Percentiles rank a stretch among this genome's conserved stretches.
Conservation (phyloP, 1,140 invertebrate species). For the Drosophila obscura region DNA sequence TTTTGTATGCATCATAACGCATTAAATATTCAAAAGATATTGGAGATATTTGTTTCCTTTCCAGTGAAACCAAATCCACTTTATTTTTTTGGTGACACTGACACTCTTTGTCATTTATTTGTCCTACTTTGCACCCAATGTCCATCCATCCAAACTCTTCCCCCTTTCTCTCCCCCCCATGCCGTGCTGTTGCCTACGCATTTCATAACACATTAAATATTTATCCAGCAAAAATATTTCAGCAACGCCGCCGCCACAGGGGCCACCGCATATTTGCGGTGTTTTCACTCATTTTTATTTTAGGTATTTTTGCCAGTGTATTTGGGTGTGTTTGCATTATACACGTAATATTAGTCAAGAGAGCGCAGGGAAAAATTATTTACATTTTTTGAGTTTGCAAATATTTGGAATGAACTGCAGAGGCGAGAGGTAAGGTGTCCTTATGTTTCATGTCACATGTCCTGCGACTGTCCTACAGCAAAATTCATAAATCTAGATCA, state of each 20-base stretch:
- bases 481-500: conserved; percentile 60
- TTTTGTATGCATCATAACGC: too few relatives aligned
- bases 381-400: conserved; percentile 39
- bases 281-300: conserved; percentile 31
- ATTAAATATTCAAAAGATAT: too few relatives aligned
- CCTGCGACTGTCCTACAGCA: not conserved
- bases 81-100: too few relatives aligned
- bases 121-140: too few relatives aligned
- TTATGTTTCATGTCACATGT: not conserved
- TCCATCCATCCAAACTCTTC: too few relatives aligned
- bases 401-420: conserved; percentile 67
- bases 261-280: conserved; percentile 40
- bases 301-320: conserved; percentile 3
- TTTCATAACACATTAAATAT: conserved; percentile 65
- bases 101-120: too few relatives aligned
- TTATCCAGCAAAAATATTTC: conserved; percentile 55
- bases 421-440: conserved; percentile 5
- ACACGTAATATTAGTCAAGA: conserved; percentile 53
- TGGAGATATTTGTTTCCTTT: too few relatives aligned
- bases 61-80: too few relatives aligned
- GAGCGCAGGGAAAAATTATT: conserved; percentile 46
- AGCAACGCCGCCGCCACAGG: not conserved
- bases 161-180: too few relatives aligned
- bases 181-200: not conserved
- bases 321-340: conserved; percentile 14